Evolutionary conservation across 2,888 invertebrate species (phyloP).

Genomic region (Acronicta aceris): DNA sequence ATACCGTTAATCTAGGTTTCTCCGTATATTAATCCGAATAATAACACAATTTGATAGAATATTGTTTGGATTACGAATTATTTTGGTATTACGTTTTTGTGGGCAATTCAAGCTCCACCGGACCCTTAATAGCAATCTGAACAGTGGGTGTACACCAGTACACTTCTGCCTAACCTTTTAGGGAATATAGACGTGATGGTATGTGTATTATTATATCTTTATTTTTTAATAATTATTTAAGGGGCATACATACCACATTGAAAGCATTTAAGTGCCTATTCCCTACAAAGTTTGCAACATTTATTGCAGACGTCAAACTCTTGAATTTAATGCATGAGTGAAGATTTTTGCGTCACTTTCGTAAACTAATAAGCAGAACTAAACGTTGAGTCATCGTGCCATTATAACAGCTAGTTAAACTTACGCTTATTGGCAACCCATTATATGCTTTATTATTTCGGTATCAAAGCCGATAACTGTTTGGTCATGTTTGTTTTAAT

Average conservation of each 20-base stretch:
- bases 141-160: too few relatives aligned
- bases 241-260: neutral
- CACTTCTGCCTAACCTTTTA: too few relatives aligned
- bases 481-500: slow-evolving; percentile 54
- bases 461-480: slow-evolving; percentile 38
- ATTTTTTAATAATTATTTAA: too few relatives aligned
- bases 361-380: slow-evolving; percentile 69
- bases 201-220: too few relatives aligned
- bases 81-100: too few relatives aligned
- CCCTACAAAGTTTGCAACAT: slow-evolving; percentile 14
- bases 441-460: slow-evolving; percentile 38
- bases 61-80: too few relatives aligned
- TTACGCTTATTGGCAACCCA: slow-evolving; percentile 37
- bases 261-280: slow-evolving; percentile 32
- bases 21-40: too few relatives aligned
- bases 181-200: too few relatives aligned
- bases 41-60: too few relatives aligned
- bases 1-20: too few relatives aligned
- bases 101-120: too few relatives aligned
- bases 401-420: slow-evolving; percentile 54
- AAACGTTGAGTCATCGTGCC: slow-evolving; percentile 66
- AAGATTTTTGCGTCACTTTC: slow-evolving; percentile 70
- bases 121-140: too few relatives aligned
- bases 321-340: slow-evolving; percentile 52
- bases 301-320: slow-evolving; percentile 29